Evolutionary conservation across 2,888 invertebrate species (phyloP), one percentile per base, ranked within the genome.

Genomic region (Heliconius sara): DNA sequence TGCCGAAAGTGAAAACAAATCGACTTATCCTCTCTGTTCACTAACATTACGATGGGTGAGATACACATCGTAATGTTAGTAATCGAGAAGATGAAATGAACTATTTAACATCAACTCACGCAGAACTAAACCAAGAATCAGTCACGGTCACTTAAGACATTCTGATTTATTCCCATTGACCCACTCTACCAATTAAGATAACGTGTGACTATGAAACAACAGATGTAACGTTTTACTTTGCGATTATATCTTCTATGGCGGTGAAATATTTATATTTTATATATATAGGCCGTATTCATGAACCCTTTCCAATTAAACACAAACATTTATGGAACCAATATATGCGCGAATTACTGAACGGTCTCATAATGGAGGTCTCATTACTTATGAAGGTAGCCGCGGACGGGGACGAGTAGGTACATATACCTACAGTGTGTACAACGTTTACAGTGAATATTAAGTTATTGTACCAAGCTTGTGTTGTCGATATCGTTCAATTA

Each of bases 291-390:
- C 22, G 27, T 47, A 63, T 63, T 60, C 57, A 19, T 63, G 63
- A 77, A 27, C 77, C 77, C n/a, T 60, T 77, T 30, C n/a, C 27
- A 47, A 71, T 71, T 71, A 77, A 70, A 77, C n/a, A 30, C 27
- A 68, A 43, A 71, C 30, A 65, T 63, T 39, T 67, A 34, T 67
- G 70, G 39, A 43, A 77, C 47, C 71, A 71, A 77, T 77, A 71
- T 77, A 63, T 71, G 43, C 22, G 70, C 27, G 47, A 43, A 71
- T 63, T 63, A 71, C 19, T 43, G 63, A 77, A 77, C 71, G 77
- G 27, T 27, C 63, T 63, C 60, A 3, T 71, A 63, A 77, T 65
- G 30, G 60, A 70, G n/a, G n/a, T n/a, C n/a, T n/a, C n/a, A 47
- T 47, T 70, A 63, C 30, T 63, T 63, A 27, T 27, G 63, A 27